Evolutionary conservation across 2,113 vertebrate species (phyloP).

Genomic region (Regulus satrapa): DNA sequence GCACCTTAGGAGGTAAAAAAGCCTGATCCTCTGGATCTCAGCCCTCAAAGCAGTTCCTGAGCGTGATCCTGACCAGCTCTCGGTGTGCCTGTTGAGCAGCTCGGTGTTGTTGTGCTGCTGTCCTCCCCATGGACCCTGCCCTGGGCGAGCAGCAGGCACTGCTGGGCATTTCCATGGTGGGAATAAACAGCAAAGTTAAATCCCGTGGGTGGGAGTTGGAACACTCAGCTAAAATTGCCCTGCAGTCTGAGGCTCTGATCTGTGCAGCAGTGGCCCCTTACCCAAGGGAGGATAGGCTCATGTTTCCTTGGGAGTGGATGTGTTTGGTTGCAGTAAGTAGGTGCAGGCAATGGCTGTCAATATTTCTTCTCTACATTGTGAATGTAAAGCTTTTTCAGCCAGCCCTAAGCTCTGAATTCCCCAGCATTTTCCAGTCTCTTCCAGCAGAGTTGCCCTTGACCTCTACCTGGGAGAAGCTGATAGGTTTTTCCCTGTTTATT

Average conservation of each 20-base stretch:
- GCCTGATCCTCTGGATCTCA: background rate
- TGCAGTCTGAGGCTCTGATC: background rate
- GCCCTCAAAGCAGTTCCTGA: background rate
- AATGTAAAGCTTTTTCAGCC: background rate
- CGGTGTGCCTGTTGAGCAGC: background rate
- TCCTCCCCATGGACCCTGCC: accelerated
- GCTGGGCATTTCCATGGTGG: background rate
- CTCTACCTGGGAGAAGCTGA: background rate
- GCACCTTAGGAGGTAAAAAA: background rate
- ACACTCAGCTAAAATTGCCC: background rate
- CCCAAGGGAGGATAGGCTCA: background rate
- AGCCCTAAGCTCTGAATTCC: background rate
- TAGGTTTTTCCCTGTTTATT: background rate
- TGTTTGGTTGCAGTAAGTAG: background rate
- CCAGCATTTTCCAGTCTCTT: background rate
- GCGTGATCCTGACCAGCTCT: background rate
- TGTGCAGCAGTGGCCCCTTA: background rate
- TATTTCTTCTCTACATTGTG: background rate
- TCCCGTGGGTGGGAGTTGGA: background rate
- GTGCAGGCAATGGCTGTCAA: background rate
- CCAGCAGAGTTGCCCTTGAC: background rate
- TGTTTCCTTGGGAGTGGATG: background rate
- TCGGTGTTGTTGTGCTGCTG: accelerated
- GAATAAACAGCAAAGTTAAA: background rate
- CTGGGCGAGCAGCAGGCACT: background rate